These are phyloP conservation scores for Cyprinella venusta DNA, from an alignment of 2,797 vertebrate genomes.

Conservation along the genomic window DNA sequence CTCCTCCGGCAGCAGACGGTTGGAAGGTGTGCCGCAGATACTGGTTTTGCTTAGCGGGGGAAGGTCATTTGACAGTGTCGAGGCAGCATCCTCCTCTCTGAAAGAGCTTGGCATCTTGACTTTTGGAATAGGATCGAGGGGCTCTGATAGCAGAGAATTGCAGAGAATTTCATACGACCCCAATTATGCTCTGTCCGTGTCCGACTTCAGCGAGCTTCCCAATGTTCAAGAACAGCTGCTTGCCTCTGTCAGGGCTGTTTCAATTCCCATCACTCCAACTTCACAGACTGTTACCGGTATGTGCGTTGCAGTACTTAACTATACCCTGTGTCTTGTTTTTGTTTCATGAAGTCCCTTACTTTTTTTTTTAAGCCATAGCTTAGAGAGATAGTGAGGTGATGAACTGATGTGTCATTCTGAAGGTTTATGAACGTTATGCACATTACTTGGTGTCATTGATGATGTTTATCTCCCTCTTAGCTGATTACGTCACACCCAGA, in stretches of 20 bases:
- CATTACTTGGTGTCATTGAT: background rate
- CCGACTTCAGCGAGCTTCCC: slow-evolving; percentile 55
- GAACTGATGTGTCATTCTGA: background rate
- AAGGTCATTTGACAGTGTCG: slow-evolving; percentile 66
- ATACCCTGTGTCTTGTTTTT: background rate
- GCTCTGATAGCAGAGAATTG: slow-evolving; percentile 68
- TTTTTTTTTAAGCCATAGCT: slow-evolving; percentile 61
- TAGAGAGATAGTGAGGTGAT: slow-evolving; percentile 71
- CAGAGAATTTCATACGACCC: slow-evolving; percentile 62
- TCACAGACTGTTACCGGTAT: background rate
- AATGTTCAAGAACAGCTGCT: slow-evolving; percentile 58
- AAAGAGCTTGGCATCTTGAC: slow-evolving; percentile 71
- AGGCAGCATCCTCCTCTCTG: slow-evolving; percentile 61
- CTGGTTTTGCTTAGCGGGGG: slow-evolving; percentile 55
- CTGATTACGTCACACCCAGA: slow-evolving; percentile 48
- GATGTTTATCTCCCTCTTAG: background rate
- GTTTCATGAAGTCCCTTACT: background rate
- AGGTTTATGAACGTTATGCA: slow-evolving; percentile 47
- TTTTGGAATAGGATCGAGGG: slow-evolving; percentile 66
- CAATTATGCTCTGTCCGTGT: slow-evolving; percentile 57
- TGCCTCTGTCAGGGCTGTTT: slow-evolving; percentile 40
- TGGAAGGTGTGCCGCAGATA: slow-evolving; percentile 12
- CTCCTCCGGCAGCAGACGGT: slow-evolving; percentile 52
- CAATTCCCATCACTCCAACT: slow-evolving; percentile 2
- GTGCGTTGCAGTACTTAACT: background rate